Evolutionary conservation across 2,888 invertebrate genomes (phyloP), one percentile per base, ranked within the genome.

Genomic region (Plebejus melissa): DNA sequence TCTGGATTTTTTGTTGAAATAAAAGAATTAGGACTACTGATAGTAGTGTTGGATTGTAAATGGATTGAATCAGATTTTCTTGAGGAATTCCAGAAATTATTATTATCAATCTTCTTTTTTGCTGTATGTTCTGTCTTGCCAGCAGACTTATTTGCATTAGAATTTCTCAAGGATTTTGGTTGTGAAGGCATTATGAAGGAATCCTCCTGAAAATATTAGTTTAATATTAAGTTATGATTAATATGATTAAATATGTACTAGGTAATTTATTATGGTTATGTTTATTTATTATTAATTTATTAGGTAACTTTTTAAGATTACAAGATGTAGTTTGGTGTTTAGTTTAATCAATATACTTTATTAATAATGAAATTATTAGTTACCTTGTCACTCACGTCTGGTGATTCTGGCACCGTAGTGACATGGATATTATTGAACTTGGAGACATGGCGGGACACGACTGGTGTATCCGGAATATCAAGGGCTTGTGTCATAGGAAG

Each of bases 401-500:
- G 93, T 4, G 93, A 92, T 78, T 93, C 92, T 0, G 92, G 93
- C 78, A 92, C 82, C 13, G 85, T 83, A 4, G 86, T 90, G 0
- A 80, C 82, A 1, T 84, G 82, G 22, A 71, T 80, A 77, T 82
- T 82, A 76, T 84, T 83, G 13, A 87, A 57, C 78, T 84, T 87
- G 0, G 87, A 84, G 3, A 84, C 75, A 79, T 83, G 82, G 75
- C 81, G 83, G 1, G 78, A 80, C 1, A 80, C 77, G 1, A 86
- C 76, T 1, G 91, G 92, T 2, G 91, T 92, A 22, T 90, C 90
- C 0, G 91, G 91, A 11, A 92, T 82, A 28, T 89, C 87, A 5
- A 90, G 78, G 4, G 87, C 90, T 80, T 93, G 93, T 0, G 93
- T 93, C 88, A 90, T 88, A 0, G 92, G 91, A 74, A 93, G 80